Evolutionary conservation across 2,797 vertebrate genomes (phyloP).

Genomic region (Simalia tracyae): DNA sequence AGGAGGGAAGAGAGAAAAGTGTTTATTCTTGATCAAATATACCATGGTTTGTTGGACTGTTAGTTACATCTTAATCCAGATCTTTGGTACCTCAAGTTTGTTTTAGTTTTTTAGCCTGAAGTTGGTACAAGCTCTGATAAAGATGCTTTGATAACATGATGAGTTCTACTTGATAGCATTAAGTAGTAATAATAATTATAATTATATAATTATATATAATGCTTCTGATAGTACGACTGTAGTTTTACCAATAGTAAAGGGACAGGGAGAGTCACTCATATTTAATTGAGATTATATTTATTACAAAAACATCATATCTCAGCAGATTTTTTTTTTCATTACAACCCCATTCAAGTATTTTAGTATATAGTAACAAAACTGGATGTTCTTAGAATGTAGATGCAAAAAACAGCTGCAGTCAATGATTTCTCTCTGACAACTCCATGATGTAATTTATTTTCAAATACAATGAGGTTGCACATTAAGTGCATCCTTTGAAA

Average conservation of each 20-base stretch:
- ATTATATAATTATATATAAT: not conserved
- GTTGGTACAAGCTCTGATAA: not conserved
- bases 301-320: not conserved
- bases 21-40: not conserved
- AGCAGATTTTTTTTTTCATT: not conserved
- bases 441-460: not conserved
- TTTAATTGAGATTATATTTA: not conserved
- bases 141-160: not conserved
- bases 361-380: not conserved
- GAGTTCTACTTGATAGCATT: not conserved
- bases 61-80: not conserved
- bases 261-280: not conserved
- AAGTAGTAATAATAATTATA: too few relatives aligned
- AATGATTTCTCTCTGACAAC: not conserved
- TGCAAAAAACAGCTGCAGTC: not conserved
- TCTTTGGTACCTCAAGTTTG: not conserved
- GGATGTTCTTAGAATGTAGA: not conserved
- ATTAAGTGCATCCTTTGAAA: not conserved
- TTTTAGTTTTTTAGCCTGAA: not conserved
- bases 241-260: not conserved
- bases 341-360: not conserved
- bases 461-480: not conserved
- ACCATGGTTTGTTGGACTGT: not conserved
- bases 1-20: not conserved
- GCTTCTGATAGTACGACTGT: not conserved